These are phyloP conservation scores for Mustela erminea DNA, from an alignment of 2,797 vertebrate genomes.

Conservation along the genomic window DNA sequence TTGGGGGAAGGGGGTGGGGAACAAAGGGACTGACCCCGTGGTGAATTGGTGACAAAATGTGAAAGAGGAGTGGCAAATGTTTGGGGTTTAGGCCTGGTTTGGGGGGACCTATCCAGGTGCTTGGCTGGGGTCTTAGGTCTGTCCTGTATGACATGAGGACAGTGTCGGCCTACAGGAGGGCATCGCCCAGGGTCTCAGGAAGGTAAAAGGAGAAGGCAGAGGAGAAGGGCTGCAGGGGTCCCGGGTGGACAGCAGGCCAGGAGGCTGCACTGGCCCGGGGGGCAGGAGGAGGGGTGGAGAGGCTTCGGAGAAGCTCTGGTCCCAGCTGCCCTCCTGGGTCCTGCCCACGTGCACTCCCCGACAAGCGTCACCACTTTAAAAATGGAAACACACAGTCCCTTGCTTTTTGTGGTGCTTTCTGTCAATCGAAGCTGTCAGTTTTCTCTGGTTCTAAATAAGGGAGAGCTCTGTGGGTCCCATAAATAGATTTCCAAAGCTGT, in stretches of 20 bases:
- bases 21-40: not conserved
- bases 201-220: not conserved
- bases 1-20: not conserved
- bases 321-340: not conserved
- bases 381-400: conserved; percentile 18
- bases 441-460: conserved; percentile 29
- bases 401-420: not conserved
- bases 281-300: not conserved
- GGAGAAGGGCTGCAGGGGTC: too few species aligned
- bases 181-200: not conserved
- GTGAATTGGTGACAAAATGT: not conserved
- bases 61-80: not conserved
- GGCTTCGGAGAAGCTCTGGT: not conserved
- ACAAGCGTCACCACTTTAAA: not conserved
- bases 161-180: not conserved
- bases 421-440: not conserved
- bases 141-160: not conserved
- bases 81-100: not conserved
- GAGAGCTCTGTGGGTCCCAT: not conserved
- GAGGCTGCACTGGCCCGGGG: accelerated
- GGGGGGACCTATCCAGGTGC: not conserved
- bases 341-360: not conserved
- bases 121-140: not conserved
- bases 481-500: conserved; percentile 26
- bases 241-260: not conserved